Base-by-base conservation (phyloP, 2,888 invertebrate genomes). In the Phyllotreta cruciferae region DNA sequence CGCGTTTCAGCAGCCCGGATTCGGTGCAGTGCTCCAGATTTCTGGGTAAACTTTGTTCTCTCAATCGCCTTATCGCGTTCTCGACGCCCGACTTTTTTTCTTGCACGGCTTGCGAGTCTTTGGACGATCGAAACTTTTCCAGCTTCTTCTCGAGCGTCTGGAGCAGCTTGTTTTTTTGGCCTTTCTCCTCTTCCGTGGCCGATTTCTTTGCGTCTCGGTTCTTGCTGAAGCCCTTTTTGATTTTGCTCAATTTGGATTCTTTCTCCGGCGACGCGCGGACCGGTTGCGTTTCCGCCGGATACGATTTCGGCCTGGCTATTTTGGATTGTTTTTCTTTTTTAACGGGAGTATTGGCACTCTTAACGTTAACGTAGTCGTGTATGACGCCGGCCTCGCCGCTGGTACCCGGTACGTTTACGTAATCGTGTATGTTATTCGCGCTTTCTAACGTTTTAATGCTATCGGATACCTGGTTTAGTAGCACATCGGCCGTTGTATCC, bases 91-190 rank as follows among this genome's bases (percentile, higher is more conserved):
- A 83, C 68, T 78, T 77, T 44, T 74, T 74, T 41, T 77, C 75
- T 54, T 74, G 72, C 10, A 68, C 14, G 6, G 64, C 69, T 57
- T 71, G 71, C 5, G 65, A 62, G 42, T 75, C 75, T 49, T 77
- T 76, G 41, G 78, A 76, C 2, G 79, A 74, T 14, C 85, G 82
- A 39, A 90, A 84, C 77, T 89, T 90, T 79, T 90, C 90, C 74
- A 90, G 84, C 77, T 89, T 90, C 75, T 91, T 91, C 47, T 93
- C 92, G 71, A 93, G 86, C 0, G 88, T 88, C 75, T 91, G 91
- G 42, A 93, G 81, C 70, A 93, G 83, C 65, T 85, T 86, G 70
- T 84, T 83, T 70, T 82, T 83, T 62, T 75, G 75, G 0, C 69
- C 69, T 56, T 77, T 75, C 24, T 78, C 76, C 70, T 78, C 74